Evolutionary conservation across 2,888 invertebrate genomes (phyloP).

Genomic region (Siphlonurus alternatus): DNA sequence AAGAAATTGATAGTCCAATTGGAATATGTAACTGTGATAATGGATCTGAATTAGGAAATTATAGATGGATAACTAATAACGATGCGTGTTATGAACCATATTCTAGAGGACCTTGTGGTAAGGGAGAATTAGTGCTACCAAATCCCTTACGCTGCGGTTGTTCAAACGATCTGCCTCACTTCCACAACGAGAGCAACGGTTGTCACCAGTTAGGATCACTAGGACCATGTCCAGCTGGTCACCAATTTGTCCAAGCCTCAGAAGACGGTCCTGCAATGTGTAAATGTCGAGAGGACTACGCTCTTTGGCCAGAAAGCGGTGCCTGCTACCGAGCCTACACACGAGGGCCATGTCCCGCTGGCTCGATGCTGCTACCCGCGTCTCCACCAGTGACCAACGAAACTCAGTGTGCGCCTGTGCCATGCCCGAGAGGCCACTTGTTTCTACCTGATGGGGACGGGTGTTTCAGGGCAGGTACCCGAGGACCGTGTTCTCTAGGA

Average conservation of each 20-base stretch:
- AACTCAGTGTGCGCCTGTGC: slow-evolving; percentile 48
- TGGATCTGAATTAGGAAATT: slow-evolving; percentile 32
- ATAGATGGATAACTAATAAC: slow-evolving; percentile 35
- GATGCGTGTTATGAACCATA: slow-evolving; percentile 67
- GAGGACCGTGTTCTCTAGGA: slow-evolving; percentile 54
- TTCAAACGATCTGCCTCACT: slow-evolving; percentile 51
- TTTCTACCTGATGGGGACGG: slow-evolving; percentile 55
- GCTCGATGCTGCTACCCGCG: slow-evolving; percentile 10
- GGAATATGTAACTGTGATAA: slow-evolving; percentile 45
- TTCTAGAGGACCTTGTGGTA: slow-evolving; percentile 61
- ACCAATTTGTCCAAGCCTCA: slow-evolving; percentile 42
- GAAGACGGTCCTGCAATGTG: slow-evolving; percentile 37
- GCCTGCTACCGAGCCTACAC: slow-evolving; percentile 64
- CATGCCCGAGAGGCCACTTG: slow-evolving; percentile 55
- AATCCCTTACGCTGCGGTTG: slow-evolving; percentile 50
- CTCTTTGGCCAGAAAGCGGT: slow-evolving; percentile 39
- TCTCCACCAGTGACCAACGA: slow-evolving; percentile 26
- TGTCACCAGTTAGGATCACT: slow-evolving; percentile 61
- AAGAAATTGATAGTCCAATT: slow-evolving; percentile 32
- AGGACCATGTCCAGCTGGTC: slow-evolving; percentile 59
- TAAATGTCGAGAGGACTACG: slow-evolving; percentile 50
- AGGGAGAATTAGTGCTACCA: slow-evolving; percentile 61
- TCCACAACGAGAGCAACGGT: slow-evolving; percentile 43
- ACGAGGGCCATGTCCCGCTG: slow-evolving; percentile 48
- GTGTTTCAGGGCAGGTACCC: slow-evolving; percentile 61